Percentiles rank a stretch among this genome's conserved stretches.
These are phyloP conservation scores for Ormyrus thymus DNA, from an alignment of 2,888 invertebrate species.

Conservation along the genomic window DNA sequence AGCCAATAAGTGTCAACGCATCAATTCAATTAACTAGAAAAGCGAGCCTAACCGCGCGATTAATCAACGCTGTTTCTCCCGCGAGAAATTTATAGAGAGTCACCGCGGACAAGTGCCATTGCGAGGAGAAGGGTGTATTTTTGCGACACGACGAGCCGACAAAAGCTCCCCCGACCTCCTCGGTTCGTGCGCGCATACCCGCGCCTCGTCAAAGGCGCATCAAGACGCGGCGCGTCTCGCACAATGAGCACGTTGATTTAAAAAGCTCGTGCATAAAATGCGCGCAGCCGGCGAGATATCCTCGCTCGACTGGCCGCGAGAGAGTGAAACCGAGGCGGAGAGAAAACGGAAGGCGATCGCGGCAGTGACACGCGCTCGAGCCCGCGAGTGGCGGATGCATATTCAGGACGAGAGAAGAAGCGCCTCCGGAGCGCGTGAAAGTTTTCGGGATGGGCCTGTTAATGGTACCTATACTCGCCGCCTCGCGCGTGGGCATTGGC, in stretches of 20 bases:
- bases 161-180: neutral
- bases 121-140: neutral
- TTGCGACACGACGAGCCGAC: slow-evolving; percentile 1
- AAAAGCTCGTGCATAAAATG: neutral
- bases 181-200: neutral
- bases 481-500: neutral
- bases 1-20: no score
- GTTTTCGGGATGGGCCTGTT: slow-evolving; percentile 55
- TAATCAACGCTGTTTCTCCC: neutral
- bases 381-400: neutral
- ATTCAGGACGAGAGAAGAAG: slow-evolving; percentile 30
- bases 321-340: slow-evolving; percentile 31
- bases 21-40: no score
- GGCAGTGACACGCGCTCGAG: slow-evolving; percentile 23
- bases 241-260: neutral
- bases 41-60: no score
- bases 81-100: slow-evolving; percentile 21
- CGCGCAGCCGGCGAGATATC: neutral
- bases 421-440: slow-evolving; percentile 53
- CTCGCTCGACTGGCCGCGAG: slow-evolving; percentile 10
- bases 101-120: neutral
- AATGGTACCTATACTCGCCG: slow-evolving; percentile 14
- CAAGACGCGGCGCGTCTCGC: neutral
- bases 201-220: neutral
- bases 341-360: slow-evolving; percentile 47